phyloP scores from a whole-genome alignment of 2,888 invertebrate species.

The Galerucella calmariensis region DNA sequence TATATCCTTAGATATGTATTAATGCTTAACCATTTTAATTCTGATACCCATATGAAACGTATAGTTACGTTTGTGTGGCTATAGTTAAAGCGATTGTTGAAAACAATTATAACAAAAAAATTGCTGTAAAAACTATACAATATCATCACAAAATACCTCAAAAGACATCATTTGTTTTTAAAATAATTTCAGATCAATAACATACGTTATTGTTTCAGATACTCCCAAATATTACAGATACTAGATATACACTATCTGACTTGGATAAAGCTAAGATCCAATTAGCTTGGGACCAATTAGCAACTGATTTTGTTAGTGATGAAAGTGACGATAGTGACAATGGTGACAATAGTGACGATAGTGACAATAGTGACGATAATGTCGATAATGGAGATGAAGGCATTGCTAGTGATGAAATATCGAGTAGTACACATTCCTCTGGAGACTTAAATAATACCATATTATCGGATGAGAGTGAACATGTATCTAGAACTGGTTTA shows the following conservation, averaged over 20 bases:
- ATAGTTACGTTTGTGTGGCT: too few relatives aligned
- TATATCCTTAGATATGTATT: not conserved
- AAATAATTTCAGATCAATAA: not conserved
- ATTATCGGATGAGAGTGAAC: not conserved
- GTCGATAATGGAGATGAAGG: too few relatives aligned
- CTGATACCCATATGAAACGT: too few relatives aligned
- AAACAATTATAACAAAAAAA: too few relatives aligned
- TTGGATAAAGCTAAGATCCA: conserved; percentile 6
- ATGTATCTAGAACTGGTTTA: not conserved
- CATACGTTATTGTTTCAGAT: not conserved
- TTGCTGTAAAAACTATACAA: too few relatives aligned
- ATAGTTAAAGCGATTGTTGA: too few relatives aligned
- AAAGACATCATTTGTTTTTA: too few relatives aligned
- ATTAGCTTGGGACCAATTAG: conserved; percentile 5
- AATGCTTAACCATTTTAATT: not conserved
- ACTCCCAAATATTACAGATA: conserved; percentile 6
- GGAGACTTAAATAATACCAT: not conserved
- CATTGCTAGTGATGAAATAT: not conserved
- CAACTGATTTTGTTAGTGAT: not conserved
- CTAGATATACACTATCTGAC: conserved; percentile 14
- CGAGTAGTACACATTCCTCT: not conserved
- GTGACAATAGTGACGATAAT: too few relatives aligned
- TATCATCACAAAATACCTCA: too few relatives aligned
- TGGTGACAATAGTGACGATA: too few relatives aligned
- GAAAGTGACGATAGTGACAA: not conserved